These are phyloP conservation scores for Steinernema carpocapsae DNA, from an alignment of 2,888 invertebrate species.

Conservation along the genomic window DNA sequence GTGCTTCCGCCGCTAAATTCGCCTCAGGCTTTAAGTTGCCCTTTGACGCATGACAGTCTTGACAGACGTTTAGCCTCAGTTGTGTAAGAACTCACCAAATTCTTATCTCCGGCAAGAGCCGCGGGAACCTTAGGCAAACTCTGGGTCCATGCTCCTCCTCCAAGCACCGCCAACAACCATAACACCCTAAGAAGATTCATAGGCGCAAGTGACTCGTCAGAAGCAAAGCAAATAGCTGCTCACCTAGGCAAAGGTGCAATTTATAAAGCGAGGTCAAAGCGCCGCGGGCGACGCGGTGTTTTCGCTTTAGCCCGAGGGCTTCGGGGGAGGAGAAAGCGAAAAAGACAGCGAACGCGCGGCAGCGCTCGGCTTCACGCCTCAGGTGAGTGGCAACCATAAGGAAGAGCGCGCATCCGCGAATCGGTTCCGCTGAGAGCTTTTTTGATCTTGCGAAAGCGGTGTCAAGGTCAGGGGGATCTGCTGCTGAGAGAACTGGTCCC, in stretches of 20 bases:
- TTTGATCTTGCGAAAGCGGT: constrained; percentile 15
- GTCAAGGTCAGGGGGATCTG: constrained; percentile 23
- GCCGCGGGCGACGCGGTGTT: constrained; percentile 28
- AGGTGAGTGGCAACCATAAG: constrained; percentile 20
- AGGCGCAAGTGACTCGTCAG: neutral
- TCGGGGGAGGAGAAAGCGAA: constrained; percentile 12
- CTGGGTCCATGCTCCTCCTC: neutral
- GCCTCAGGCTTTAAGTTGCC: no score
- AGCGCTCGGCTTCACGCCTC: constrained; percentile 25
- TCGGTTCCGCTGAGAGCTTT: constrained; percentile 25
- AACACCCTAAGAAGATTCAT: neutral
- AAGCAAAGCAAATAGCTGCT: neutral
- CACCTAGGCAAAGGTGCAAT: neutral
- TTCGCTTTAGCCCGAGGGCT: constrained; percentile 9
- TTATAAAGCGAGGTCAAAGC: constrained; percentile 27
- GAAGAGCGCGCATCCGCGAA: constrained; percentile 32
- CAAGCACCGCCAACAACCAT: neutral
- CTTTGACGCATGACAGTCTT: no score
- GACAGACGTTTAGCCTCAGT: no score
- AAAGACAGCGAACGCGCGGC: neutral
- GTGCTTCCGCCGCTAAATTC: no score
- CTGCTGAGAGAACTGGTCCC: constrained; percentile 4
- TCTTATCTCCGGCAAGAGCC: constrained; percentile 41
- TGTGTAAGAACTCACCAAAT: constrained; percentile 39
- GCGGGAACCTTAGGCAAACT: constrained; percentile 43